Conservation (phyloP, 2,113 vertebrate genomes). For the Strix uralensis region DNA sequence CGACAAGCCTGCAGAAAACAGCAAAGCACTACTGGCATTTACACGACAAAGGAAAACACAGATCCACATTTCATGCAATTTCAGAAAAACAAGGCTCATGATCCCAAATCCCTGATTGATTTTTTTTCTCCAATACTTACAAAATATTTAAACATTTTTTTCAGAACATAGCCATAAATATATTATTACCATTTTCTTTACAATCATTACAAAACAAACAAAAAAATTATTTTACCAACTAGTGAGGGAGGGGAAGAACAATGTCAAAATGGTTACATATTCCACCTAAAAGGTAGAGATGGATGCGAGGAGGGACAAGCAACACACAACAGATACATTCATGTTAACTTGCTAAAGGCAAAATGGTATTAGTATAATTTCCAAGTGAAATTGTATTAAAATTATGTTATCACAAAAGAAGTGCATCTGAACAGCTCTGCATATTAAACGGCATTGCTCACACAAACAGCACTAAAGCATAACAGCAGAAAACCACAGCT, state of each 20-base stretch:
- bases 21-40: not conserved
- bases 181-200: not conserved
- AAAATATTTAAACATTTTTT: not conserved
- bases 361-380: not conserved
- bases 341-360: not conserved
- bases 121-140: not conserved
- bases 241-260: not conserved
- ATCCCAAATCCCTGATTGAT: not conserved
- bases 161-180: not conserved
- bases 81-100: not conserved
- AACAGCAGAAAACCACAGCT: conserved; percentile 4
- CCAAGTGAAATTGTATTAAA: not conserved
- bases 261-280: not conserved
- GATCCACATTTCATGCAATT: not conserved
- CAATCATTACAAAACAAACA: not conserved
- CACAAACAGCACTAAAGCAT: not conserved
- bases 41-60: not conserved
- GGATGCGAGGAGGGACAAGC: accelerated
- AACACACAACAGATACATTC: accelerated
- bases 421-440: not conserved
- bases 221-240: not conserved
- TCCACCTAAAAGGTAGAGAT: not conserved
- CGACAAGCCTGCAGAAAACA: not conserved
- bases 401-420: not conserved
- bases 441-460: not conserved